Percentiles rank a stretch among this genome's conserved stretches.
Conservation (phyloP, 2,797 vertebrate species). For the Pipistrellus pygmaeus region DNA sequence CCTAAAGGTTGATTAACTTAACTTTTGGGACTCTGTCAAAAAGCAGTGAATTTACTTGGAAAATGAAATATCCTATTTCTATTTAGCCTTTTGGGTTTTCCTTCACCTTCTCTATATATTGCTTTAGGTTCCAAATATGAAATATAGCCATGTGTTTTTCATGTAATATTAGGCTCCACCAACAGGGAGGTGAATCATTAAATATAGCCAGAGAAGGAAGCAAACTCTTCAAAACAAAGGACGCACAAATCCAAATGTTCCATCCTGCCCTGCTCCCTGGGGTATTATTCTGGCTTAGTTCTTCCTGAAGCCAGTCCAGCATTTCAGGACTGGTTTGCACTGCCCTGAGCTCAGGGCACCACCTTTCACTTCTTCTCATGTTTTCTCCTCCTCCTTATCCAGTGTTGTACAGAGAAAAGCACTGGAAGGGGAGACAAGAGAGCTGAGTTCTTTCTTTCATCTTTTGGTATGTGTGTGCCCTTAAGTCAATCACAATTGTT, state of each 20-base stretch:
- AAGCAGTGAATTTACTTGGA: not conserved
- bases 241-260: slow-evolving; percentile 66
- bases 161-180: slow-evolving; percentile 41
- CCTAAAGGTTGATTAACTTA: not conserved
- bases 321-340: not conserved
- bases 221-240: slow-evolving; percentile 77
- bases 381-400: not conserved
- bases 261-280: slow-evolving; percentile 78
- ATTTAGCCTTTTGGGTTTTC: slow-evolving; percentile 9
- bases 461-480: not conserved
- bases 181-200: slow-evolving; percentile 65
- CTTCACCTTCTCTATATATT: slow-evolving; percentile 26
- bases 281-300: slow-evolving; percentile 60
- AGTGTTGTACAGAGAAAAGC: not conserved
- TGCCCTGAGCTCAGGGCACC: not conserved
- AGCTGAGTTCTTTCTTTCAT: not conserved
- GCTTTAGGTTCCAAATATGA: slow-evolving; percentile 57
- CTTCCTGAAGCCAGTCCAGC: slow-evolving; percentile 70
- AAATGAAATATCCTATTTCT: slow-evolving; percentile 34
- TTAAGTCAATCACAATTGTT: not conserved
- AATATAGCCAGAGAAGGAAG: slow-evolving; percentile 80
- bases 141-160: slow-evolving; percentile 64
- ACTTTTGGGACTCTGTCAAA: not conserved
- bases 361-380: not conserved
- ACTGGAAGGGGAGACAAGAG: not conserved